A percentile compares a stretch with the other conserved stretches of the same genome.
These are phyloP conservation scores for Bovichtus diacanthus DNA, from an alignment of 2,797 vertebrate genomes.

Conservation along the genomic window DNA sequence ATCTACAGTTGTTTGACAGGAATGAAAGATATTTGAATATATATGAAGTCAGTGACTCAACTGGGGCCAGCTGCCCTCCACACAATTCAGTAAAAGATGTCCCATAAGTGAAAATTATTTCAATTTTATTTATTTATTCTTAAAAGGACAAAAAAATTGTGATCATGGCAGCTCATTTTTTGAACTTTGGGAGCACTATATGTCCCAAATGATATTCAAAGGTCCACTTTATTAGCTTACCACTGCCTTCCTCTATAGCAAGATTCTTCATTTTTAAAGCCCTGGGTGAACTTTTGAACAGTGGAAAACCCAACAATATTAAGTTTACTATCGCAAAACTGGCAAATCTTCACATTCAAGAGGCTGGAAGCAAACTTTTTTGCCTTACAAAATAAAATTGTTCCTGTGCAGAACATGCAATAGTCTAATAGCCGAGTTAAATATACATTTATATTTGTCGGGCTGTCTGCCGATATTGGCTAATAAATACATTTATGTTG, in stretches of 20 bases:
- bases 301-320: too few relatives aligned
- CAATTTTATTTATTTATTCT: constrained; percentile 1
- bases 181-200: background rate
- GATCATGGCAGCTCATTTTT: background rate
- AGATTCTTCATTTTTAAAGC: too few relatives aligned
- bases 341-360: background rate
- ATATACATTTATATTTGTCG: too few relatives aligned
- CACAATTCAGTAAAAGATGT: constrained; percentile 11
- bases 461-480: too few relatives aligned
- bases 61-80: background rate
- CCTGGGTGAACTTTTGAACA: too few relatives aligned
- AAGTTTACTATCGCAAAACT: background rate
- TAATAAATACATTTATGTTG: too few relatives aligned
- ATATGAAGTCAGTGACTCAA: constrained; percentile 46
- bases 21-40: constrained; percentile 55
- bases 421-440: too few relatives aligned
- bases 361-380: too few relatives aligned
- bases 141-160: background rate
- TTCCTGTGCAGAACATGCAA: too few relatives aligned
- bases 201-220: background rate
- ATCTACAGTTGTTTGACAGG: constrained; percentile 34
- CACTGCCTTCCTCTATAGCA: background rate
- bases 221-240: background rate
- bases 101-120: background rate
- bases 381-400: too few relatives aligned